Conservation (phyloP, 2,113 vertebrate species). For the Capricornis sumatraensis region DNA sequence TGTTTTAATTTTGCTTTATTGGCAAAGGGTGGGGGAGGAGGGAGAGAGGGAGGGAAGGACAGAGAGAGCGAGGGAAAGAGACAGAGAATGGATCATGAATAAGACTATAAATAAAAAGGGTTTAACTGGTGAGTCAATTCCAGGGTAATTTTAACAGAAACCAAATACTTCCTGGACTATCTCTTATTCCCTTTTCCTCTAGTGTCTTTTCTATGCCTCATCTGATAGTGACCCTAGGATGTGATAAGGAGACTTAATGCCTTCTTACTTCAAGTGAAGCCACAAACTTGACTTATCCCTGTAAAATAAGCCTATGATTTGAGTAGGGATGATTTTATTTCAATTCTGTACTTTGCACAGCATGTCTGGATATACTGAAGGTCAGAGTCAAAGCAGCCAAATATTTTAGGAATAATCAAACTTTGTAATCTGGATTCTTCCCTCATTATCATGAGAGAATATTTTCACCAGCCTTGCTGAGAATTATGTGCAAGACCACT, state of each 20-base stretch:
- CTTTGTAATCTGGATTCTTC: neutral
- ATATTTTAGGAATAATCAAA: neutral
- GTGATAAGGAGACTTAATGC: neutral
- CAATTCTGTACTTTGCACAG: neutral
- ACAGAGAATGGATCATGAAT: neutral
- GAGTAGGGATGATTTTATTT: slow-evolving; percentile 24
- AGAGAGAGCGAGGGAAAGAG: neutral
- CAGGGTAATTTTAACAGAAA: neutral
- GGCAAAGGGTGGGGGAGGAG: neutral
- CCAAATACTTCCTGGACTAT: neutral
- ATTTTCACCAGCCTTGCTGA: neutral
- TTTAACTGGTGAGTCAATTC: neutral
- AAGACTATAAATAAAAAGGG: neutral
- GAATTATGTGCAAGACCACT: neutral
- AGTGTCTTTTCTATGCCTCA: neutral
- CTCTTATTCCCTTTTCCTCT: neutral
- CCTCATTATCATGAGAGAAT: neutral
- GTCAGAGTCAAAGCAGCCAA: neutral
- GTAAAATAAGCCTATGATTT: neutral
- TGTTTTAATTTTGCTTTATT: neutral
- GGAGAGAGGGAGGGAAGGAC: neutral
- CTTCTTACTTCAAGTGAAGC: neutral
- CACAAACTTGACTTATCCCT: neutral
- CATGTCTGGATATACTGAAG: neutral
- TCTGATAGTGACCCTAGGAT: neutral